These are phyloP conservation scores for Notospermus geniculatus DNA, from an alignment of 1,140 invertebrate genomes.

Conservation along the genomic window DNA sequence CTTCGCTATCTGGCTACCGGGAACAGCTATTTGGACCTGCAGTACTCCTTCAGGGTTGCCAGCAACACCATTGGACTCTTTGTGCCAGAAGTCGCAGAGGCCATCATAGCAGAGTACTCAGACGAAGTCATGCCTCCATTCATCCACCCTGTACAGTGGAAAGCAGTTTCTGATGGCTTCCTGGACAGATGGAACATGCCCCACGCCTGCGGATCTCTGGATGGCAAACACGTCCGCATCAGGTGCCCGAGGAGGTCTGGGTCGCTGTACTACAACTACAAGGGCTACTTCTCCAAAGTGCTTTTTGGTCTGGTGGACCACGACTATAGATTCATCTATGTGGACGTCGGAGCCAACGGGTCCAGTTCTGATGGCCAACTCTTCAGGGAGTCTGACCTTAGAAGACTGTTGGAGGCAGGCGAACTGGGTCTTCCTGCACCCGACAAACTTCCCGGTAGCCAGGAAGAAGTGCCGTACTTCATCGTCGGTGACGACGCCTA, in stretches of 20 bases:
- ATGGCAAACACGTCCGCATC: conserved; percentile 26
- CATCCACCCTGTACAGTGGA: too few relatives aligned
- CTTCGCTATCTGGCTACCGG: too few relatives aligned
- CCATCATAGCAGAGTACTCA: too few relatives aligned
- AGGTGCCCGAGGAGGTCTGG: conserved; percentile 17
- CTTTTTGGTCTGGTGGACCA: conserved; percentile 27
- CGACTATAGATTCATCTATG: too few relatives aligned
- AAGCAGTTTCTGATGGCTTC: conserved; percentile 21
- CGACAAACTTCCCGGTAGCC: conserved; percentile 21
- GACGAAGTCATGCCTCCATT: too few relatives aligned
- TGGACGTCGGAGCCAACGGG: conserved; percentile 17
- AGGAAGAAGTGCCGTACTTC: conserved; percentile 26
- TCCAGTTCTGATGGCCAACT: conserved; percentile 23
- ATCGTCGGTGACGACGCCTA: conserved; percentile 40
- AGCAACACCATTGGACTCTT: too few relatives aligned
- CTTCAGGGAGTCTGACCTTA: conserved; percentile 24
- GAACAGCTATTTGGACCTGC: too few relatives aligned
- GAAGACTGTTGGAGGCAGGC: conserved; percentile 17
- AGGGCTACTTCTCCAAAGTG: too few relatives aligned
- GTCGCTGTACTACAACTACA: too few relatives aligned
- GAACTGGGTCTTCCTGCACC: conserved; percentile 27
- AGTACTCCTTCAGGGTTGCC: too few relatives aligned
- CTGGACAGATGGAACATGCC: conserved; percentile 24
- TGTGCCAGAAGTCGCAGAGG: too few relatives aligned
- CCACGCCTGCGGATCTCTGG: conserved; percentile 26